These are phyloP conservation scores for Borostomias antarcticus DNA, from an alignment of 2,797 vertebrate species.

Conservation along the genomic window DNA sequence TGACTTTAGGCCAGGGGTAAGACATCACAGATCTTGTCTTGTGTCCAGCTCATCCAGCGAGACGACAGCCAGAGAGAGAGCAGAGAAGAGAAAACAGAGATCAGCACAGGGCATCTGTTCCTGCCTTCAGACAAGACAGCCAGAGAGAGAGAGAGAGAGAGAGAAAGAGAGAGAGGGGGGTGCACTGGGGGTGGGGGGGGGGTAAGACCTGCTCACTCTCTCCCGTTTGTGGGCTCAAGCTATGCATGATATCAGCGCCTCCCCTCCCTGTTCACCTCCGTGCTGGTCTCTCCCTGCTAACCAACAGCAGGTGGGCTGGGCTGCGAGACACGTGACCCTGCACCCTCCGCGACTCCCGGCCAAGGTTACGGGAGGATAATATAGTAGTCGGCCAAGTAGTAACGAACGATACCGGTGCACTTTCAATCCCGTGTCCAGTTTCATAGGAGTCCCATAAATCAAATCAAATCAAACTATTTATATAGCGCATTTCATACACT, in stretches of 20 bases:
- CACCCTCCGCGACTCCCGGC: constrained; percentile 29
- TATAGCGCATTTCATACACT: too few relatives aligned
- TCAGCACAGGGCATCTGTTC: constrained; percentile 17
- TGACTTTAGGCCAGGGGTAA: constrained; percentile 1
- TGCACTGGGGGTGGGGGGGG: constrained; percentile 13
- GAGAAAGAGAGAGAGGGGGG: constrained; percentile 23
- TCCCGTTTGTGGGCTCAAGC: constrained; percentile 42
- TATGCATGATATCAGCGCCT: constrained; percentile 42
- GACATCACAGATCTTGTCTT: constrained; percentile 23
- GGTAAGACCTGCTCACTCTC: constrained; percentile 19
- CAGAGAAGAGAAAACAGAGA: constrained; percentile 24
- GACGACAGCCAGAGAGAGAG: not conserved
- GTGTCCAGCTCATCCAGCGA: constrained; percentile 14
- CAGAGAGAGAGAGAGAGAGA: constrained; percentile 18
- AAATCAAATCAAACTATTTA: too few relatives aligned
- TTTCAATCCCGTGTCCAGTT: not conserved
- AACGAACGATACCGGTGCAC: not conserved
- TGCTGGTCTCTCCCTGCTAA: constrained; percentile 34
- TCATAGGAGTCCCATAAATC: not conserved
- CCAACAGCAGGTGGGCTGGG: constrained; percentile 32
- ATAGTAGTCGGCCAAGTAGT: constrained; percentile 3
- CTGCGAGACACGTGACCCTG: constrained; percentile 22
- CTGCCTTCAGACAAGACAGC: constrained; percentile 19
- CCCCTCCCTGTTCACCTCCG: constrained; percentile 31
- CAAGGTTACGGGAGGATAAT: constrained; percentile 32